Evolutionary conservation across 2,888 invertebrate genomes (phyloP).

Genomic region (Scotopteryx bipunctaria): DNA sequence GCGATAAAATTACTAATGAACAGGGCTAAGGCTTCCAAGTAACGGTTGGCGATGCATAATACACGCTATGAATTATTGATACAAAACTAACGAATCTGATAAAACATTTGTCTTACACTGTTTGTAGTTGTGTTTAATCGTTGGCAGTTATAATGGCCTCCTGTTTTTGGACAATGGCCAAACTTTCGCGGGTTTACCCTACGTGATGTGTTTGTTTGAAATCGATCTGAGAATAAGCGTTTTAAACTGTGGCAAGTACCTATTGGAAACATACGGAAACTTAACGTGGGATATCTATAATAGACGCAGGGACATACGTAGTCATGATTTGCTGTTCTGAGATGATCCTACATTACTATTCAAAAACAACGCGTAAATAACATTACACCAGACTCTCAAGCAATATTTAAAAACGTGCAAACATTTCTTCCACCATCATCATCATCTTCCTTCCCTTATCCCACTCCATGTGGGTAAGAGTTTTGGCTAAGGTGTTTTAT

Average conservation of each 20-base stretch:
- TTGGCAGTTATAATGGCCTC: slow-evolving; percentile 49
- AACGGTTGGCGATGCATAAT: slow-evolving; percentile 78
- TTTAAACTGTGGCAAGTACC: slow-evolving; percentile 2
- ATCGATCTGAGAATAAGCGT: slow-evolving; percentile 28
- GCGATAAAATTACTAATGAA: slow-evolving; percentile 80
- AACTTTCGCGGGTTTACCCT: slow-evolving; percentile 45
- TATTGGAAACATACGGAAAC: no score
- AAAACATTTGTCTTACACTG: slow-evolving; percentile 73
- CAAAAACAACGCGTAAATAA: no score
- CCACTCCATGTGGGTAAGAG: no score
- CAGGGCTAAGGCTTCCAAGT: slow-evolving; percentile 77
- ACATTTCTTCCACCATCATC: no score
- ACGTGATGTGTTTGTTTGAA: slow-evolving; percentile 45
- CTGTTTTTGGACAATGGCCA: slow-evolving; percentile 46
- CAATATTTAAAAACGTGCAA: no score
- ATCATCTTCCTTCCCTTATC: no score
- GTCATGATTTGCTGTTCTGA: no score
- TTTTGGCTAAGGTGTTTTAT: no score
- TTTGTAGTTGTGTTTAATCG: slow-evolving; percentile 65
- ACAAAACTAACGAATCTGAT: slow-evolving; percentile 70
- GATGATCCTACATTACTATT: no score
- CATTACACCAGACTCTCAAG: no score
- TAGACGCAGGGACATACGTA: no score
- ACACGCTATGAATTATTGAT: slow-evolving; percentile 79
- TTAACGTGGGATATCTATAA: no score